Evolutionary conservation across 2,113 vertebrate species (phyloP), one percentile per base, ranked within the genome.

Genomic region (rabbit (Oryctolagus cuniculus)): DNA sequence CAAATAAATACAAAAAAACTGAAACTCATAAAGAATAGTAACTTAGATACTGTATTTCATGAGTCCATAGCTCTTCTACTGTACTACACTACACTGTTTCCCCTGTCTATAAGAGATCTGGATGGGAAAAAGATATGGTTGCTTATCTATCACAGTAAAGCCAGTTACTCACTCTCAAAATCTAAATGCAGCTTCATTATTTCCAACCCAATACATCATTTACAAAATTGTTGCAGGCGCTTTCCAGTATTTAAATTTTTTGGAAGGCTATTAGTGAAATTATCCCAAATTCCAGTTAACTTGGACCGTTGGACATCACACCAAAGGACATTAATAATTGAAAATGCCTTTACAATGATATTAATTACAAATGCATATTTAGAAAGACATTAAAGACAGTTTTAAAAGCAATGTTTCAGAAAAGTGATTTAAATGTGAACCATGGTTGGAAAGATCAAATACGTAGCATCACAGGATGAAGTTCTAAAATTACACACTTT

Each of bases 401-500:
- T 94, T 84, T 89, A 66, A 87, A 85, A 77, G 27, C 86, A 94
- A 63, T 92, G 10, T 44, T 90, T 36, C 87, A 96, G 2, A 11
- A 79, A 17, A 3, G 64, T 85, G 29, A 93, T 95, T 97, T 93
- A n/a, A 86, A 97, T 94, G 64, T 94, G 94, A 97, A 90, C 31
- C 74, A 27, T 91, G 15, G 29, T 24, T 90, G 90, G 78, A 95
- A 96, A 97, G 85, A 96, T 96, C 79, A 94, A 61, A 87, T 53
- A 79, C 78, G 29, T 10, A 38, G 17, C 25, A 24, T 63, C 87
- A 82, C 72, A 77, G 95, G 17, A 69, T 96, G 34, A 6, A 88
- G 7, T 89, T 97, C 91, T 97, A 96, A 98, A 98, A 97, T 97
- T 96, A 97, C 10, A 31, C 11, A 58, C 87, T 95, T 96, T 91